Base-by-base conservation (phyloP, 1,140 invertebrate species). In the Danaus melanippus region DNA sequence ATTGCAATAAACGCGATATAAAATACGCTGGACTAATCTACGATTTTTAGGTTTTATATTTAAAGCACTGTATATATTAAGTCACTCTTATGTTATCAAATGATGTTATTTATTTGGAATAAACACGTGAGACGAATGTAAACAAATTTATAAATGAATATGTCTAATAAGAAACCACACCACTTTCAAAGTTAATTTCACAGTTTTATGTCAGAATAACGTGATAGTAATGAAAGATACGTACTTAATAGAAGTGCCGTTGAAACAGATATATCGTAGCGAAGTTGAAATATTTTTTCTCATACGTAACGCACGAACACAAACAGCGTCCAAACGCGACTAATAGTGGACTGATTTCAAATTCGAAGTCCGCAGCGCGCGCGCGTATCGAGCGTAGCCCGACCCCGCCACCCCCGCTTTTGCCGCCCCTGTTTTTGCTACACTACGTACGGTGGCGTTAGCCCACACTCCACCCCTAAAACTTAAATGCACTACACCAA, bases 321-420 rank as follows among this genome's bases (percentile, higher is more conserved):
- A 67, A 72, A 59, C 66, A 65, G 66, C 69, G 70, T 77, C 71
- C 63, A 71, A 78, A 77, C 69, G 74, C 80, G 79, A 86, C 79
- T 84, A 74, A 66, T 54, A 61, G 50, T 43, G 50, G 50, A 50
- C 39, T 52, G 47, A 32, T 32, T 32, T 32, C 2, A 32, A 32
- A 32, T 32, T 46, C 48, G 62, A 60, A 62, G 50, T 60, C 60
- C 64, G 70, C 67, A 67, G 79, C 77, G 82, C 80, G 77, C 82
- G 82, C 79, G 79, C 79, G 82, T 82, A 80, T 83, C 68, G 79
- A 82, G 62, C 79, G 80, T 69, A 60, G 70, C 70, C 73, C 67
- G 65, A 56, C 63, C 64, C 62, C 74, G 55, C 67, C 68, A 67
- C 71, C 70, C 67, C 66, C 74, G 69, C 74, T 54, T 61, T 50